Evolutionary conservation across 92 coral and sea anemone genomes (phyloP), one percentile per base, ranked within the genome.

Genomic region (Muricea muricata): DNA sequence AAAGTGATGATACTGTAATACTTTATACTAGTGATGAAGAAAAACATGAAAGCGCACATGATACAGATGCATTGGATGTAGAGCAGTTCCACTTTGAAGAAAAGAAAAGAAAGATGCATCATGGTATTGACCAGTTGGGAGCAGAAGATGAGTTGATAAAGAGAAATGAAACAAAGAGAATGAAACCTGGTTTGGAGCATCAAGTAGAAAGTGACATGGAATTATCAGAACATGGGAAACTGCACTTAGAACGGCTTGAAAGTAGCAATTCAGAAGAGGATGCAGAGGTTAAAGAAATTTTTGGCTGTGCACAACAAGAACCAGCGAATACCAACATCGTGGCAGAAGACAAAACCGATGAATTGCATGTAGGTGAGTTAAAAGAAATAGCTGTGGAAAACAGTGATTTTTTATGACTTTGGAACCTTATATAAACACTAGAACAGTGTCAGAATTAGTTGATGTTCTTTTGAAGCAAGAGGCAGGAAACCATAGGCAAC

Each of bases 401-500:
- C 17, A 9, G 34, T 18, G 3, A 4, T 60, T 60, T 60, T 60
- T 60, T 60, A 28, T 60, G 68, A 60, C 68, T 60, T 60, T 23
- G 6, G 33, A 60, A 28, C 0, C 68, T 18, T 34, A 60, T 31
- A 23, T 23, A 23, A 60, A 60, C 15, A 60, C 28, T 21, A 3
- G 28, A 21, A 60, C 68, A 60, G 65, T 57, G 21, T 0, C 21
- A 28, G 68, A 60, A 29, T 60, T 15, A 60, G 68, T 60, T 60
- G 32, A 60, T 13, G 28, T 60, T 60, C 34, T 21, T 24, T 1
- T 13, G 14, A 57, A 57, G 66, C 66, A 80, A 65, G 90, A 87
- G 84, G 70, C 80, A 48, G 48, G 82, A 73, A 80, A 87, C 67
- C 83, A 71, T 7, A 45, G 78, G 73, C 82, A 79, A 75, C 66